phyloP scores from a whole-genome alignment of 1,140 invertebrate species.

The Forficula auricularia region DNA sequence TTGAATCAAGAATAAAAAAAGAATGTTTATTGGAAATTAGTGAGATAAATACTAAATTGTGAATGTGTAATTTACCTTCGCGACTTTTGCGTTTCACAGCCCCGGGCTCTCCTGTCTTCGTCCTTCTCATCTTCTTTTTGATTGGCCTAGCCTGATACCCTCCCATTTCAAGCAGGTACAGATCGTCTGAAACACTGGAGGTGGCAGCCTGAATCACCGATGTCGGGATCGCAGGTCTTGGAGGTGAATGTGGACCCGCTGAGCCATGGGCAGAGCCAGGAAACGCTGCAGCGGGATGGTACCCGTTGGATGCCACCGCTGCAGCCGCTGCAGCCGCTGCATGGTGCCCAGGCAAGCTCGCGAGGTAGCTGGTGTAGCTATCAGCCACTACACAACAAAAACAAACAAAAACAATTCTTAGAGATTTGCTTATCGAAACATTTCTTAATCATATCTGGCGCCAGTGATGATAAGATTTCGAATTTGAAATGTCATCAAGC shows the following conservation, averaged over 20 bases:
- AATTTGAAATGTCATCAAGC: too few relatives aligned
- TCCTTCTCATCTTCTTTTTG: constrained; percentile 55
- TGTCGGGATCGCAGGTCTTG: constrained; percentile 36
- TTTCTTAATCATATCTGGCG: too few relatives aligned
- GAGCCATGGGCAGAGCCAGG: constrained; percentile 6
- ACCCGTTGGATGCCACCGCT: neutral
- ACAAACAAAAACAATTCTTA: constrained; percentile 10
- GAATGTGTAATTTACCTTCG: constrained; percentile 57
- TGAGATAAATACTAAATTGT: too few relatives aligned
- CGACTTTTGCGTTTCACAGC: constrained; percentile 77
- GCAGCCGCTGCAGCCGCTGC: constrained; percentile 21
- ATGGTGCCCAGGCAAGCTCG: constrained; percentile 24
- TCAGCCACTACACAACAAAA: constrained; percentile 32
- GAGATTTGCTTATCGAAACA: too few relatives aligned
- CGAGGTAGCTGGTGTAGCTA: constrained; percentile 35
- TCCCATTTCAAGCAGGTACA: constrained; percentile 65
- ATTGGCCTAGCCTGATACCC: constrained; percentile 50
- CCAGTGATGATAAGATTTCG: too few relatives aligned
- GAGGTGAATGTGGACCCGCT: constrained; percentile 35
- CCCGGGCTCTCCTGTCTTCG: constrained; percentile 31
- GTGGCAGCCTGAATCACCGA: constrained; percentile 60
- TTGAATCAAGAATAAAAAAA: too few relatives aligned
- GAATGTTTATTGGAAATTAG: too few relatives aligned
- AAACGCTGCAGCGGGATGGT: constrained; percentile 3
- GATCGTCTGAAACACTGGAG: constrained; percentile 57